Percentiles rank a stretch among this genome's conserved stretches.
Evolutionary conservation across 2,113 vertebrate species (phyloP).

Genomic region (Tor tambroides): DNA sequence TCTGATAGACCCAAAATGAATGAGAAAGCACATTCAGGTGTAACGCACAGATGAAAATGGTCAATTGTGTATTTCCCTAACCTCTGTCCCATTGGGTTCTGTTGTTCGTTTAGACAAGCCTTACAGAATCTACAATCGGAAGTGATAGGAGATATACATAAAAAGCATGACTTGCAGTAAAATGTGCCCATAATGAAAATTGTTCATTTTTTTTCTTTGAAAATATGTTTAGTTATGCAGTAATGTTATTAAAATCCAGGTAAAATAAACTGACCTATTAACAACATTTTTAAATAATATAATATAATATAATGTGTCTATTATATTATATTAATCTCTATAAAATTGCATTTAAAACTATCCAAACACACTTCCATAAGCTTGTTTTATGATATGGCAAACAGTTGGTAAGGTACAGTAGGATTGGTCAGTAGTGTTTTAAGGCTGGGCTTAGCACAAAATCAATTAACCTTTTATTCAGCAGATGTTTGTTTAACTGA

Average conservation of each 20-base stretch:
- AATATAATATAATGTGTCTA: no score
- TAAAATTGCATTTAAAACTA: background rate
- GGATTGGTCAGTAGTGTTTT: background rate
- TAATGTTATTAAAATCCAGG: no score
- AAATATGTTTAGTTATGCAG: no score
- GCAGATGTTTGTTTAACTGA: background rate
- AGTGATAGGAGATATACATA: no score
- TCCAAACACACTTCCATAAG: background rate
- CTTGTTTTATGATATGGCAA: background rate
- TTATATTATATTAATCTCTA: no score
- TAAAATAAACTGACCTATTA: no score
- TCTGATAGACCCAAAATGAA: background rate
- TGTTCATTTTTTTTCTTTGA: no score
- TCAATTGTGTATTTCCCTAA: background rate
- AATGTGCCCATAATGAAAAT: no score
- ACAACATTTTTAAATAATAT: no score
- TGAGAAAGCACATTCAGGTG: constrained; percentile 27
- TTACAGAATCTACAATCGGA: no score
- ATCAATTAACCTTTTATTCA: constrained; percentile 3
- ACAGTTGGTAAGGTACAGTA: background rate
- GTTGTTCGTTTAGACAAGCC: background rate
- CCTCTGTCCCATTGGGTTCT: background rate
- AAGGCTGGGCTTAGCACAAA: constrained; percentile 9
- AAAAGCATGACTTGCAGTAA: background rate
- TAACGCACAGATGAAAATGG: constrained; percentile 14